Percentiles rank a stretch among this genome's conserved stretches.
Conservation (phyloP, 2,888 invertebrate genomes). For the Micoletzkya japonica region DNA sequence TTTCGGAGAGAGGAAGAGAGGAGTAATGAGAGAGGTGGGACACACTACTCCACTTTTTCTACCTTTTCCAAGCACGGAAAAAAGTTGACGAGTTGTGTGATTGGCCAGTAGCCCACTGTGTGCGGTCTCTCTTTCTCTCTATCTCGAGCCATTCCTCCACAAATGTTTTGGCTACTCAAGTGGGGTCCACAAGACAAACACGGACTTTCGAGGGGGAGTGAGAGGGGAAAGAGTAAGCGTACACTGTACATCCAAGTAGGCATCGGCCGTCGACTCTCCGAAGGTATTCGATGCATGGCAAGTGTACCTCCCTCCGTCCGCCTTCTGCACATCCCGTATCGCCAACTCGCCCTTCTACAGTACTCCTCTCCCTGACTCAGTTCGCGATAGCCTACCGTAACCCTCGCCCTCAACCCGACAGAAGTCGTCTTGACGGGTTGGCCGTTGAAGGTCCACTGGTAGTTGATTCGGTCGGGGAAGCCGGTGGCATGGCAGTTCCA, state of each 20-base stretch:
- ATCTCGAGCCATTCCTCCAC: no score
- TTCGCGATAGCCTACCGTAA: slow-evolving; percentile 38
- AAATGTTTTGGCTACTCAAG: background rate
- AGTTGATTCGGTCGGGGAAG: slow-evolving; percentile 47
- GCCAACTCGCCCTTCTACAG: slow-evolving; percentile 55
- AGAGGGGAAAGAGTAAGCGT: slow-evolving; percentile 20
- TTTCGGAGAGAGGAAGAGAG: no score
- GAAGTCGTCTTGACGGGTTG: slow-evolving; percentile 48
- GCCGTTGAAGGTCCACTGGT: slow-evolving; percentile 54
- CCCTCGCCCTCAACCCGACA: slow-evolving; percentile 50
- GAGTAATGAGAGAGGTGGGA: no score
- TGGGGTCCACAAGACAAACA: background rate
- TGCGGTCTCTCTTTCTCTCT: no score
- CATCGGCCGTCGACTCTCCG: slow-evolving; percentile 42
- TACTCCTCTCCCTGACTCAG: background rate
- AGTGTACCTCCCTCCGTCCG: slow-evolving; percentile 56
- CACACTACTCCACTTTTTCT: no score
- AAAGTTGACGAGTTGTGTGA: no score
- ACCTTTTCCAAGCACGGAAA: no score
- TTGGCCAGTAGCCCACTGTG: no score
- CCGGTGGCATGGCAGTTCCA: slow-evolving; percentile 60
- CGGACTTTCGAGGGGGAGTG: background rate
- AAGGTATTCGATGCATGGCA: slow-evolving; percentile 55
- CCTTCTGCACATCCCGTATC: slow-evolving; percentile 48
- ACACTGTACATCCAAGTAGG: slow-evolving; percentile 60